Evolutionary conservation across 2,888 invertebrate species (phyloP), one percentile per base, ranked within the genome.

Genomic region (Agrochola macilenta): DNA sequence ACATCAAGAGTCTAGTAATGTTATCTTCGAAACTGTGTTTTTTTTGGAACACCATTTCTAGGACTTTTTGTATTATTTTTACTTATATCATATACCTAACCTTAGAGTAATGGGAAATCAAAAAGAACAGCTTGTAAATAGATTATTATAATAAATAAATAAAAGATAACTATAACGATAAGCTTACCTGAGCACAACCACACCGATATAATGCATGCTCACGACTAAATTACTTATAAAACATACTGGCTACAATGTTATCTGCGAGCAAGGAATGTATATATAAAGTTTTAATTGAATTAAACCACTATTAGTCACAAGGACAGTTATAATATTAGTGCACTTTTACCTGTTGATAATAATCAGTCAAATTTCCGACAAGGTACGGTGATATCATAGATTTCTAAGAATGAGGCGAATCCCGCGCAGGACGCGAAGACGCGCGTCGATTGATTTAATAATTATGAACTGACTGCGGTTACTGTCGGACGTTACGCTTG

Each of bases 131-230:
- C 12, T 11, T 43, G 43, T 43, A 43, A 7, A 52, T 7, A 54
- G 3, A 30, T 20, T 17, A 60, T 60, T 9, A 20, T 1, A 4
- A 12, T 12, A 57, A 12, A 12, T 39, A 35, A 4, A 23, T 39
- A 14, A 4, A 63, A 39, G 26, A 35, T 26, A 54, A 7, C 17
- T 39, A 52, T 43, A 4, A 76, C 17, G 9, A 39, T 1, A 63
- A 26, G 49, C 78, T 78, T n/a, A 78, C 78, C 78, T 78, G 78
- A 78, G 69, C 39, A 78, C 78, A n/a, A 78, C 26, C 7, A 39
- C 78, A 69, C 69, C n/a, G 49, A 20, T 57, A 64, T 11, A 78
- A 49, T 5, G 11, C 78, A 78, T 78, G 2, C 2, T 78, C 69
- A 49, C 63, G 26, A 78, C 78, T 78, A 23, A 69, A 69, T 39